Evolutionary conservation across 2,113 vertebrate genomes (phyloP).

Genomic region (Gymnarchus niloticus): DNA sequence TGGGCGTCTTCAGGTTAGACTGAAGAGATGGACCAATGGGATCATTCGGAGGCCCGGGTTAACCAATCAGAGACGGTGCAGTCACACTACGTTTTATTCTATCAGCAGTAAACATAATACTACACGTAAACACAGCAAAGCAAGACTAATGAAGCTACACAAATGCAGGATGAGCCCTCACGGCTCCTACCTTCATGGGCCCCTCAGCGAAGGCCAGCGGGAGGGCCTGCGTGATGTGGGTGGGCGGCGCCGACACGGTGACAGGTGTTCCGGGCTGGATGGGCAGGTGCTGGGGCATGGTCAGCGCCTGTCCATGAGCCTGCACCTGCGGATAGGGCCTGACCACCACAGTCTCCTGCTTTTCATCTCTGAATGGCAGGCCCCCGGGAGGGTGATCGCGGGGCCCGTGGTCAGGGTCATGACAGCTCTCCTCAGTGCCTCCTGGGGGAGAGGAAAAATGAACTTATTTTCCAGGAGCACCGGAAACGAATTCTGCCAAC

Average conservation of each 20-base stretch:
- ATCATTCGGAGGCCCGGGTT: not conserved
- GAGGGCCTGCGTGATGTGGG: conserved; percentile 79
- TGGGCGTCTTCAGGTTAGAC: conserved; percentile 82
- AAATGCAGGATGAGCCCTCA: too few relatives aligned
- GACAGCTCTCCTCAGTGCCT: conserved; percentile 66
- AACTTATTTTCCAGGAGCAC: not conserved
- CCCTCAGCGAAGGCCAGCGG: conserved; percentile 80
- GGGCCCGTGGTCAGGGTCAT: conserved; percentile 73
- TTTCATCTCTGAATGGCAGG: conserved; percentile 82
- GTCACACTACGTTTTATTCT: not conserved
- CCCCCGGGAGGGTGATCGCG: conserved; percentile 70
- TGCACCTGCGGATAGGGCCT: conserved; percentile 88
- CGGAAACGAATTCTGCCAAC: not conserved
- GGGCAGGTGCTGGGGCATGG: conserved; percentile 68
- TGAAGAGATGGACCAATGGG: conserved; percentile 36
- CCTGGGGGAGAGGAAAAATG: not conserved
- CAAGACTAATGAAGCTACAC: not conserved
- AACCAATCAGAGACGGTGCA: not conserved
- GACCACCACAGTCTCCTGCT: conserved; percentile 93
- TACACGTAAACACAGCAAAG: not conserved
- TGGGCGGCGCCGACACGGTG: conserved; percentile 73
- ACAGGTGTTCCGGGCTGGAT: conserved; percentile 75
- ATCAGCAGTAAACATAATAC: not conserved
- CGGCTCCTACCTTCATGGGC: conserved; percentile 80
- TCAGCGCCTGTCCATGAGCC: conserved; percentile 62